Base-by-base conservation (phyloP, 2,113 vertebrate genomes). In the human (Homo sapiens) region DNA sequence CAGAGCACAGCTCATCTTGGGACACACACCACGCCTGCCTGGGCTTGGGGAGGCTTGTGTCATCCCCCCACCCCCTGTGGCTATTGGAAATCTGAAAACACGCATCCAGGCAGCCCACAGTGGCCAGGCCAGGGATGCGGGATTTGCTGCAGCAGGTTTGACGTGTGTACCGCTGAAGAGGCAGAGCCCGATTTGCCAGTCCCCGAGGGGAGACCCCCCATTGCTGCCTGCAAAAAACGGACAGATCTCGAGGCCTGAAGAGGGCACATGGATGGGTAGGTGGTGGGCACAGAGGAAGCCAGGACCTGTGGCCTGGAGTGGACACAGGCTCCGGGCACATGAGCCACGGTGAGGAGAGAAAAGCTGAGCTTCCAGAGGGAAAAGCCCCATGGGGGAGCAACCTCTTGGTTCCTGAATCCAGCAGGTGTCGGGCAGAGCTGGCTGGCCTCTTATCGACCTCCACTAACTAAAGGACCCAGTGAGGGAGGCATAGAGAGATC, bases 161-260 rank as follows among this genome's bases (percentile, higher is more conserved):
- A 20, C 18, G 4, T 32, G 48, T 32, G 10, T 55, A 6, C 55
- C 25, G 43, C 12, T 22, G n/a, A 48, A 16, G 1, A 6, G 40
- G 61, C 25, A 2, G 6, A 30, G 18, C 9, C 0, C 2, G 1
- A 20, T 8, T 11, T 16, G 57, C 57, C 82, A 30, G 35, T 2
- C 16, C 40, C 90, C 4, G 50, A 59, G 76, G 70, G 22, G 22
- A 16, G 81, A 25, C 61, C 30, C 50, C 72, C n/a, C 48, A 38
- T 6, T 11, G 38, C 80, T 50, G 79, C 82, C 78, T 45, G 18
- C 11, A 13, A 20, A 50, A 6, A 13, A 43, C 45, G 59, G 80
- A 50, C 43, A 35, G 80, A 8, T 32, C 20, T 73, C 4, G 16
- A 89, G 72, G 43, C 27, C 61, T 23, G 35, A 6, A 1, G 32